These are phyloP conservation scores for Silvanus unidentatus DNA, from an alignment of 2,888 invertebrate species.

Conservation along the genomic window DNA sequence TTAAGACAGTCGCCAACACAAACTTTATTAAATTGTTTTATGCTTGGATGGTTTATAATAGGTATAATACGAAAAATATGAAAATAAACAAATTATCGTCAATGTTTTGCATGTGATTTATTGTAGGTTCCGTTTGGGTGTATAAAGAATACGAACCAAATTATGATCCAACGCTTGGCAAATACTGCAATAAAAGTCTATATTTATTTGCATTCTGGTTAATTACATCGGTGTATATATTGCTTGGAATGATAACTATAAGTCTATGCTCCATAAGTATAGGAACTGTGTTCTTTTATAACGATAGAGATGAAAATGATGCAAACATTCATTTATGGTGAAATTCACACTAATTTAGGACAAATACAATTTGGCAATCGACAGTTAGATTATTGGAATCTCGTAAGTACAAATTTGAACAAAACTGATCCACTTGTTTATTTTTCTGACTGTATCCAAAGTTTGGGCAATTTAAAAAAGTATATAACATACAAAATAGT, in stretches of 20 bases:
- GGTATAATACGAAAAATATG: slow-evolving; percentile 44
- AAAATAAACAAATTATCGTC: slow-evolving; percentile 4
- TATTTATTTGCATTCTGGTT: slow-evolving; percentile 68
- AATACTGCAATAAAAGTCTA: slow-evolving; percentile 61
- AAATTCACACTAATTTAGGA: slow-evolving; percentile 7
- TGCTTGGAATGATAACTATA: slow-evolving; percentile 49
- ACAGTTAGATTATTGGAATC: background rate
- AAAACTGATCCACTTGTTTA: background rate
- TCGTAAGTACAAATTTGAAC: background rate
- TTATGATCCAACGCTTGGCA: slow-evolving; percentile 47
- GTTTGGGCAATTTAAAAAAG: too few species aligned
- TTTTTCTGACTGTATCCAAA: too few species aligned
- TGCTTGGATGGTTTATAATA: slow-evolving; percentile 64
- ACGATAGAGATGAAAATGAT: slow-evolving; percentile 27
- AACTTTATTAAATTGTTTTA: slow-evolving; percentile 56
- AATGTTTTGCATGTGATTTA: slow-evolving; percentile 2
- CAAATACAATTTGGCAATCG: too few species aligned
- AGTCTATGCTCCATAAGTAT: slow-evolving; percentile 54
- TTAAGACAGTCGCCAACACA: slow-evolving; percentile 52
- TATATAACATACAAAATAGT: too few species aligned
- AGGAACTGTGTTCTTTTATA: slow-evolving; percentile 41
- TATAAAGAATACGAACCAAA: slow-evolving; percentile 60
- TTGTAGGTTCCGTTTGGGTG: slow-evolving; percentile 62
- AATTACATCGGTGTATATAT: slow-evolving; percentile 58
- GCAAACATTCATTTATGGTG: slow-evolving; percentile 18